Evolutionary conservation across 2,797 vertebrate genomes (phyloP), one percentile per base, ranked within the genome.

Genomic region (Hippopotamyrus pictus): DNA sequence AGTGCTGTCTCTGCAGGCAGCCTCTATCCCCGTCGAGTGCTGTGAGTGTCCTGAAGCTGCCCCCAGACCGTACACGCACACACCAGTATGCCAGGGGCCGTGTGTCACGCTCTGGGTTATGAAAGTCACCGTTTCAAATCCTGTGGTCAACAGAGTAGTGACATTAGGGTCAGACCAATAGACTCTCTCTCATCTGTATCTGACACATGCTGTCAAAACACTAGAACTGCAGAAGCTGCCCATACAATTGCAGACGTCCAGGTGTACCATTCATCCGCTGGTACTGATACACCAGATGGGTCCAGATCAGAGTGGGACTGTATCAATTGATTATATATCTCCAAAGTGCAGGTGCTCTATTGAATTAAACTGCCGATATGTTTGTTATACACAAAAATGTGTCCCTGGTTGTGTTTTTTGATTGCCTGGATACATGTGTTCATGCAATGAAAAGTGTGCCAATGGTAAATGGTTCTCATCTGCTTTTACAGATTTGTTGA

Each of bases 11-110:
- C 95, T 99, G 87, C 98, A 99, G 93, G 96, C 96, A 7, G 94
- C 96, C 1, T 99, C 98, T 19, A 92, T 96, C 89, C 97, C 98
- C 59, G 96, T 99, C 89, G 98, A 99, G 94, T 99, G 98, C 94
- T 99, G 98, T 99, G 95, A 98, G 98, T 97, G 88, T 9, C 62
- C 44, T 44, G 5, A 17, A 37, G 73, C 73, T 6, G 5, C n/a
- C 54, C n/a, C 19, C 14, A 33, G 4, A 11, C 33, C 37, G n/a
- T 14, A 46, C n/a, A 69, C 41, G 46, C 22, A 69, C 85, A 57
- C 84, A 17, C 84, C 46, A 1, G 22, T 50, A 53, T 85, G 46
- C 22, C 9, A 0, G 19, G n/a, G 9, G n/a, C 33, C n/a, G 11
- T 44, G 79, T 48, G 9, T 12, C 25, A 0, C 9, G 0, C 59